Conservation (phyloP, 2,888 invertebrate genomes). For the Euzophera pinguis region DNA sequence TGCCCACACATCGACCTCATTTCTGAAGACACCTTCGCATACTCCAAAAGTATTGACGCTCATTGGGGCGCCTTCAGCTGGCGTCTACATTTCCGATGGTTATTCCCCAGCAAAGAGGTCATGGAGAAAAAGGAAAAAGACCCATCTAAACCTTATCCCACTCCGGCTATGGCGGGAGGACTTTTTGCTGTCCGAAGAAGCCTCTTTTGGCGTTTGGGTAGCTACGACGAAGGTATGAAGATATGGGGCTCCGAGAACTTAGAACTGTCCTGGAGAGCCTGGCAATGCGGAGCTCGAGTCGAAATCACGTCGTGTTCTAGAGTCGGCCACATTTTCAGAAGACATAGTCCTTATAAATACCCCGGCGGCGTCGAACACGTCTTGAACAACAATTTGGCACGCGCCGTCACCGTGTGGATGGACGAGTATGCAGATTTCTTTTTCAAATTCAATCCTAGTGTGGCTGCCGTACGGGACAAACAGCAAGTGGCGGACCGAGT, state of each 20-base stretch:
- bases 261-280: slow-evolving; percentile 97
- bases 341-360: slow-evolving; percentile 96
- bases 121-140: slow-evolving; percentile 81
- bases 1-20: slow-evolving; percentile 83
- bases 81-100: slow-evolving; percentile 96
- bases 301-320: slow-evolving; percentile 96
- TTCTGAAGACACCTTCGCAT: slow-evolving; percentile 97
- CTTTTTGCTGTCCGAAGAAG: slow-evolving; percentile 92
- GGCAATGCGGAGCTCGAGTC: slow-evolving; percentile 96
- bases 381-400: slow-evolving; percentile 93
- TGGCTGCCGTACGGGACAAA: slow-evolving; percentile 76
- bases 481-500: slow-evolving; percentile 83
- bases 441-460: slow-evolving; percentile 90
- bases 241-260: slow-evolving; percentile 99
- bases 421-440: slow-evolving; percentile 97
- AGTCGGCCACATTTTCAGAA: slow-evolving; percentile 95
- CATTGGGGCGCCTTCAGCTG: slow-evolving; percentile 99
- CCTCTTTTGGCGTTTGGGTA: slow-evolving; percentile 92
- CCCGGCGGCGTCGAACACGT: slow-evolving; percentile 94
- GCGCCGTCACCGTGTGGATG: slow-evolving; percentile 98
- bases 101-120: slow-evolving; percentile 85
- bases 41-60: slow-evolving; percentile 95
- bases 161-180: slow-evolving; percentile 97
- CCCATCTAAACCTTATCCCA: slow-evolving; percentile 84
- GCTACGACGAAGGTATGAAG: slow-evolving; percentile 85